Conservation (phyloP, 1,140 invertebrate species). For the Drosophila ananassae region DNA sequence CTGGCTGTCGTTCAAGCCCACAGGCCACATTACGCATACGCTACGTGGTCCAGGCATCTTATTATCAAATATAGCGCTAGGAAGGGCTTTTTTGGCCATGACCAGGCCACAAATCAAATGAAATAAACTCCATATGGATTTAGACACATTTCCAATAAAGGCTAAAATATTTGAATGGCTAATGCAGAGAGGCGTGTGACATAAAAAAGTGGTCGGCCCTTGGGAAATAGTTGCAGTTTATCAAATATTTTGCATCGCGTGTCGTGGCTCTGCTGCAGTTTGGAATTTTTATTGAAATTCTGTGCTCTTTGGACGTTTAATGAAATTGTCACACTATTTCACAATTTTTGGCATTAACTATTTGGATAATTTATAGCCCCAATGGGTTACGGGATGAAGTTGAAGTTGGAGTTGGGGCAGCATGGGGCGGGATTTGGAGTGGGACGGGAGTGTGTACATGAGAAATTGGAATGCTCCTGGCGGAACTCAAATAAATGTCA, state of each 20-base stretch:
- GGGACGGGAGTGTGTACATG: slow-evolving; percentile 10
- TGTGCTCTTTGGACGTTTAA: slow-evolving; percentile 51
- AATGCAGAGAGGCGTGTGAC: slow-evolving; percentile 24
- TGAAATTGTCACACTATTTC: slow-evolving; percentile 54
- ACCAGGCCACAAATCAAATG: slow-evolving; percentile 48
- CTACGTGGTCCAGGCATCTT: slow-evolving; percentile 39
- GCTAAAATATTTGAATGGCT: slow-evolving; percentile 37
- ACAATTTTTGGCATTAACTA: slow-evolving; percentile 48
- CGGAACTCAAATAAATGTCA: slow-evolving; percentile 72
- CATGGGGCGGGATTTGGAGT: slow-evolving; percentile 16
- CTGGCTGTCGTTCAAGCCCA: slow-evolving; percentile 1
- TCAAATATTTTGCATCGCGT: slow-evolving; percentile 57
- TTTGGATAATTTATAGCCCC: slow-evolving; percentile 47
- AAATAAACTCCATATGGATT: slow-evolving; percentile 44
- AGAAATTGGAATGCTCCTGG: slow-evolving; percentile 36
- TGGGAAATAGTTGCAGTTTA: slow-evolving; percentile 65
- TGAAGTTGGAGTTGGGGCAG: slow-evolving; percentile 4
- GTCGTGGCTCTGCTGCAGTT: slow-evolving; percentile 12
- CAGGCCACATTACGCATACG: slow-evolving; percentile 53
- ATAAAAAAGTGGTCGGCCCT: slow-evolving; percentile 43
- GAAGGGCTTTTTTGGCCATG: slow-evolving; percentile 9
- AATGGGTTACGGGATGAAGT: slow-evolving; percentile 6
- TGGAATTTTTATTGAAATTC: slow-evolving; percentile 55
- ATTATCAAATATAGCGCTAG: slow-evolving; percentile 8
- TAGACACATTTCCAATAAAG: slow-evolving; percentile 32